Evolutionary conservation across 2,797 vertebrate species (phyloP).

Genomic region (Acanthis flammea): DNA sequence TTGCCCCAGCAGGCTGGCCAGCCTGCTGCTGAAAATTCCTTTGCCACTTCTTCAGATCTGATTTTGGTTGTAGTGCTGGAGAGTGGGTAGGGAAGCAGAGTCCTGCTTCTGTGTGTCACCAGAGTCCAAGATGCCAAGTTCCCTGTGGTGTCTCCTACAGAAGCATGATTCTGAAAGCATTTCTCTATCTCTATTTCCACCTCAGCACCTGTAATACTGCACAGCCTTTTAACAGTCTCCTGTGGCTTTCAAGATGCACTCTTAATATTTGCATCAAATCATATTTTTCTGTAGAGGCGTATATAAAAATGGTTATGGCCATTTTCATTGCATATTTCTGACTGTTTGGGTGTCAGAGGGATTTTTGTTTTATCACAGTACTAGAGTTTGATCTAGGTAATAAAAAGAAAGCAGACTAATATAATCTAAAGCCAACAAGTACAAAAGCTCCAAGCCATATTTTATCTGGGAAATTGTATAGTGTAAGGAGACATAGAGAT

Average conservation of each 20-base stretch:
- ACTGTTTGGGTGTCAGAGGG: fast-evolving
- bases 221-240: neutral
- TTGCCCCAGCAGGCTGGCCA: neutral
- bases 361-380: neutral
- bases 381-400: neutral
- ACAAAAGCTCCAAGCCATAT: neutral
- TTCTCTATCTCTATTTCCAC: neutral
- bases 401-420: neutral
- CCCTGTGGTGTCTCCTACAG: neutral
- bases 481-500: neutral
- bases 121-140: neutral
- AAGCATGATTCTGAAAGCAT: neutral
- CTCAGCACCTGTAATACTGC: neutral
- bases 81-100: neutral
- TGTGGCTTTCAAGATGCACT: neutral
- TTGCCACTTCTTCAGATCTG: neutral
- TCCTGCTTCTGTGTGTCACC: neutral
- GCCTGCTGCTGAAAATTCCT: neutral
- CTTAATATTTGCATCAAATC: neutral
- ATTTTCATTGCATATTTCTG: neutral
- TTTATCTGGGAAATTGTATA: neutral
- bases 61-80: neutral
- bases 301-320: neutral
- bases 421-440: neutral
- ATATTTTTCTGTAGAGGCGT: neutral